Conservation (phyloP, 2,888 invertebrate genomes). For the Drosophila hamatofila region DNA sequence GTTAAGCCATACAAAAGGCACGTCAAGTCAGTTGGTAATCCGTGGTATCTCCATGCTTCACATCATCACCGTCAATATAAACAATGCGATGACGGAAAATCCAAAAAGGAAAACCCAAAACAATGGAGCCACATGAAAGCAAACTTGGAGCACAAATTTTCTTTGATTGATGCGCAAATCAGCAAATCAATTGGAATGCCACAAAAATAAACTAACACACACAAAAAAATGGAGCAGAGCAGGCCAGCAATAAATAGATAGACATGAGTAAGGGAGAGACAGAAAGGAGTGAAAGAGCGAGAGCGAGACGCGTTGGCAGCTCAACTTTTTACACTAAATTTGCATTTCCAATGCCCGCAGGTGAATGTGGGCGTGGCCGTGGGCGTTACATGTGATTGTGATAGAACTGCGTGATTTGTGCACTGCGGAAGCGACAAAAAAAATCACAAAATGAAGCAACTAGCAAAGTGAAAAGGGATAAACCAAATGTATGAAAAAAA, state of each 20-base stretch:
- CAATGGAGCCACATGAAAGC: slow-evolving; percentile 41
- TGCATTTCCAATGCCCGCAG: slow-evolving; percentile 62
- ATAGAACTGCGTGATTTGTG: slow-evolving; percentile 53
- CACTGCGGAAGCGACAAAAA: slow-evolving; percentile 15
- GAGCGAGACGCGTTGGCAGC: slow-evolving; percentile 12
- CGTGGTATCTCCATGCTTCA: neutral
- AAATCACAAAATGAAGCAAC: slow-evolving; percentile 7
- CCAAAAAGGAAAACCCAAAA: slow-evolving; percentile 20
- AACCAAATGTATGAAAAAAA: slow-evolving; percentile 36
- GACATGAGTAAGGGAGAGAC: neutral
- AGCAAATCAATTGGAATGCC: slow-evolving; percentile 74
- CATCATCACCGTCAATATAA: neutral
- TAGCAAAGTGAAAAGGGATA: slow-evolving; percentile 16
- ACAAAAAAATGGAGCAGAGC: slow-evolving; percentile 24
- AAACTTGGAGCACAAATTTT: slow-evolving; percentile 56
- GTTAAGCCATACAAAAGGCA: slow-evolving; percentile 26
- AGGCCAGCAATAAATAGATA: slow-evolving; percentile 25
- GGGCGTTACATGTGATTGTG: slow-evolving; percentile 47
- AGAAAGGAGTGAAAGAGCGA: slow-evolving; percentile 8
- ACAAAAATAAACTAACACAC: slow-evolving; percentile 49
- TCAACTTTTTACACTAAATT: slow-evolving; percentile 61
- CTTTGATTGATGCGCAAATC: slow-evolving; percentile 73
- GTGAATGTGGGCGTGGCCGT: slow-evolving; percentile 26
- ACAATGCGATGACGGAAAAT: slow-evolving; percentile 16
- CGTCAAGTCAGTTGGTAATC: slow-evolving; percentile 6